Conservation (phyloP, 2,888 invertebrate genomes). For the Iphiclides podalirius region DNA sequence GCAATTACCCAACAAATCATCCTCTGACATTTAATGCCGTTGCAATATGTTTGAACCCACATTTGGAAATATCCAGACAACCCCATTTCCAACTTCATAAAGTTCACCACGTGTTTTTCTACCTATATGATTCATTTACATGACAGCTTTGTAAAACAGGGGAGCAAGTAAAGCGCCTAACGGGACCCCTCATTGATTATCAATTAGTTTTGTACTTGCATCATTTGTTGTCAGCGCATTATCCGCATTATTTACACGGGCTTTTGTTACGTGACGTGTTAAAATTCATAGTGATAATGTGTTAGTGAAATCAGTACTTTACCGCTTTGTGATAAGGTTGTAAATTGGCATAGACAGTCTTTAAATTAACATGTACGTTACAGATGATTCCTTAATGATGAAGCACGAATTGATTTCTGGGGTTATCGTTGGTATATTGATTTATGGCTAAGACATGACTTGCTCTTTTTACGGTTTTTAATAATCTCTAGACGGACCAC, state of each 20-base stretch:
- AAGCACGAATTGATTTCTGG: constrained; percentile 68
- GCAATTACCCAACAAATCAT: constrained; percentile 79
- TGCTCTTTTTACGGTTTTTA: constrained; percentile 51
- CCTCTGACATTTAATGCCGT: constrained; percentile 74
- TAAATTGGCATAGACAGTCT: constrained; percentile 36
- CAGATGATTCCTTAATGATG: constrained; percentile 74
- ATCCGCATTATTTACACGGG: constrained; percentile 75
- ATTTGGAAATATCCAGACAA: constrained; percentile 46
- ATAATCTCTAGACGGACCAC: constrained; percentile 37
- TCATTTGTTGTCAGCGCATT: constrained; percentile 69
- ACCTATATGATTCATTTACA: constrained; percentile 68
- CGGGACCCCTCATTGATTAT: constrained; percentile 70
- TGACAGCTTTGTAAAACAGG: constrained; percentile 52
- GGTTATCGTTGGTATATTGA: constrained; percentile 70
- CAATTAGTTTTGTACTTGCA: constrained; percentile 76
- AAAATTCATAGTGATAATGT: constrained; percentile 41
- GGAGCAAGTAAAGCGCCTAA: constrained; percentile 51
- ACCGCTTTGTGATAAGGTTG: constrained; percentile 37
- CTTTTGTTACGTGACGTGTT: constrained; percentile 62
- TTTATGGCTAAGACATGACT: constrained; percentile 70
- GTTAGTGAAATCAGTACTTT: constrained; percentile 34
- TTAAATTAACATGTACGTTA: constrained; percentile 72
- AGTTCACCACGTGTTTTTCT: constrained; percentile 52
- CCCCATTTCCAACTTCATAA: constrained; percentile 46
- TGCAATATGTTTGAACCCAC: constrained; percentile 74